Base-by-base conservation (phyloP, 2,113 vertebrate genomes). In the Phainopepla nitens region DNA sequence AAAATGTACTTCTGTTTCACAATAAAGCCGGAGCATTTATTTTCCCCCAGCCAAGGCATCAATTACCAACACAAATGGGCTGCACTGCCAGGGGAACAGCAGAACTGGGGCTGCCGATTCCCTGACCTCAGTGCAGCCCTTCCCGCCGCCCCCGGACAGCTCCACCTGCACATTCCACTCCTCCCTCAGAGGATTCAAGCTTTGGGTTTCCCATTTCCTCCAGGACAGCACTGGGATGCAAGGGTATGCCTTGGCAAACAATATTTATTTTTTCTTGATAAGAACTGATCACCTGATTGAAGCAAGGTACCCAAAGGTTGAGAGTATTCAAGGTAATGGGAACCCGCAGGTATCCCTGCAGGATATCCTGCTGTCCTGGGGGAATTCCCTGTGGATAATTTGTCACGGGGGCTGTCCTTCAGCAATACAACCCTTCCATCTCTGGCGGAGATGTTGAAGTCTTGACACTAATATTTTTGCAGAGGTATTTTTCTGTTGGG, bases 1-100 rank as follows among this genome's bases (percentile, higher is more conserved):
- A 97, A 91, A 93, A 82, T 97, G 93, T 87, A 92, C 85, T 75
- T 83, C 60, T 95, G 84, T 93, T 96, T 94, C 56, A 61, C 79
- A 91, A 94, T 86, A 50, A 86, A 95, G 62, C 87, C 10, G n/a
- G 77, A 93, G 73, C 79, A 91, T 94, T 96, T 86, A 45, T 75
- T 90, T 94, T 95, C 49, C 89, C 33, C 87, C 57, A 91, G 82
- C 64, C 79, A 76, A 87, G 71, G 64, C 89, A 83, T 95, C 90
- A 95, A 96, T 97, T 96, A 94, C 54, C 64, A 54, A 33, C 75
- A 82, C 75, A 70, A 76, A 81, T 11, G 56, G 79, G 78, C 71
- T 80, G 41, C 0, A 5, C 72, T 80, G 47, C 58, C 71, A 56
- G 88, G 47, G 73, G 69, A 70, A 13, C 66, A 51, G 85, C 56